Evolutionary conservation across 2,888 invertebrate species (phyloP), one percentile per base, ranked within the genome.

Genomic region (Mesoligia furuncula): DNA sequence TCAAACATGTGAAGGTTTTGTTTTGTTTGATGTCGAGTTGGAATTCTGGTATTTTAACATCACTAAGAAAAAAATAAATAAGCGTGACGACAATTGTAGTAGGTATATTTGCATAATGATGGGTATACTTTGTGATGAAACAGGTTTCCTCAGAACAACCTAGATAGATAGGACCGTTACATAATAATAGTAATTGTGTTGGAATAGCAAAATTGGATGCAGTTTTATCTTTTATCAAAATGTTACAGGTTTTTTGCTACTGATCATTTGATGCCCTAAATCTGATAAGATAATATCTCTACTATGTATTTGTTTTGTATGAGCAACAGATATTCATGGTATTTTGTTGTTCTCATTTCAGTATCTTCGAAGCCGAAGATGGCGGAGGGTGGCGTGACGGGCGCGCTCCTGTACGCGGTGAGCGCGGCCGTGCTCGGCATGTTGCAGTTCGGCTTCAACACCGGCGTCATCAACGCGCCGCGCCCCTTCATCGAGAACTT

Each of bases 391-490:
- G 97, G 97, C 74, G 94, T 97, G 85, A 98, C 98, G 74, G 97
- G 97, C 84, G 96, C 97, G 94, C 96, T 98, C 90, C 96, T 97
- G 86, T 98, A 97, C 93, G 97, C 97, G 85, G 98, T 98, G 89
- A 95, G 97, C 88, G 97, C 98, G 65, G 97, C 98, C 80, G 98
- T 98, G 85, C 96, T 98, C 85, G 98, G 98, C 79, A 98, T 98
- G 98, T 97, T 98, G 85, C 98, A 98, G 94, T 98, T 98, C 93
- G 98, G 98, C 81, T 98, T 97, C 96, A 98, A 98, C 95, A 98
- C 98, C 36, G 98, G 98, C 85, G 98, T 98, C 89, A 98, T 98
- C 93, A 98, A 98, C 92, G 97, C 98, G 57, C 98, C 98, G 36
- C 97, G 97, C 88, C 90, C 92, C 88, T 97, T 97, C 92, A 97